These are phyloP conservation scores for Tenthredo amoena DNA, from an alignment of 2,888 invertebrate species.

Conservation along the genomic window DNA sequence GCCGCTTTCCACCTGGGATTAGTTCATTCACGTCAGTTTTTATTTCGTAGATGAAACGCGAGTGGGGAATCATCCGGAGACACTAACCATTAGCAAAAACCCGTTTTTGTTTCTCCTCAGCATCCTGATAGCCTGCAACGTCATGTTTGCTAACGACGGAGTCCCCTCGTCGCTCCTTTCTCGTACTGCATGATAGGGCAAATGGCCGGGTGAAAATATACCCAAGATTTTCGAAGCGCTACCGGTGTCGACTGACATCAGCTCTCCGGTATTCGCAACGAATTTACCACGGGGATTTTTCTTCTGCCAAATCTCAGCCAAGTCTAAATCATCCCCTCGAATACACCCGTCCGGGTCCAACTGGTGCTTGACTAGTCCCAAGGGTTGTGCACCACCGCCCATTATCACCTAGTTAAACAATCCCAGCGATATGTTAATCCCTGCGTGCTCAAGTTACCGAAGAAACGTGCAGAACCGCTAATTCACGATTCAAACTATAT, in stretches of 20 bases:
- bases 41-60: not conserved
- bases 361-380: constrained; percentile 72
- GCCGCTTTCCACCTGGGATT: constrained; percentile 80
- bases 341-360: constrained; percentile 76
- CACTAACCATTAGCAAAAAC: constrained; percentile 80
- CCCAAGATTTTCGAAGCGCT: constrained; percentile 79
- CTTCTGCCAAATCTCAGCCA: constrained; percentile 80
- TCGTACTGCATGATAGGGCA: constrained; percentile 80
- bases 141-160: constrained; percentile 82
- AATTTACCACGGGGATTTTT: constrained; percentile 74
- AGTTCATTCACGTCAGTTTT: not conserved
- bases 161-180: constrained; percentile 75
- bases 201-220: constrained; percentile 81
- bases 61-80: not conserved
- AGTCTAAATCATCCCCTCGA: constrained; percentile 80
- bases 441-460: not conserved
- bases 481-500: not conserved
- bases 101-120: constrained; percentile 78
- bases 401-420: constrained; percentile 79
- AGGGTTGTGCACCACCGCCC: constrained; percentile 81
- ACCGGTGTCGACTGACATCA: constrained; percentile 76
- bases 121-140: constrained; percentile 80
- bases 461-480: not conserved
- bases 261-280: constrained; percentile 75
- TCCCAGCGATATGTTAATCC: not conserved